phyloP scores from a whole-genome alignment of 2,113 vertebrate species.

The Labrus mixtus region DNA sequence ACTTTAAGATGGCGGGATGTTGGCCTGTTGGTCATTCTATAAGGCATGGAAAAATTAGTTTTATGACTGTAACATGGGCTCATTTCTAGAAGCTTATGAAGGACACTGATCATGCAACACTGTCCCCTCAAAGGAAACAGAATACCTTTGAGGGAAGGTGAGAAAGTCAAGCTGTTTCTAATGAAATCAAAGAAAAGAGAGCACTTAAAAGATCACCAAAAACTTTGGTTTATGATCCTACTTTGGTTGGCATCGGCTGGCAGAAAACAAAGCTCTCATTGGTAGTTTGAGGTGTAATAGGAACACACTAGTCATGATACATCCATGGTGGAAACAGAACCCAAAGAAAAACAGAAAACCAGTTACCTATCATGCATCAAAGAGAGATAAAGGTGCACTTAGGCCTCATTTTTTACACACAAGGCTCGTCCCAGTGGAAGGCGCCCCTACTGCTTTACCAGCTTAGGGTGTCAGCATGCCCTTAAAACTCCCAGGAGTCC shows the following conservation, averaged over 20 bases:
- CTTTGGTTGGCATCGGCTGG: no score
- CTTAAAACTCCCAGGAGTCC: conserved; percentile 57
- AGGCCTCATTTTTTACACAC: not conserved
- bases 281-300: no score
- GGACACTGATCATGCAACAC: not conserved
- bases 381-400: conserved; percentile 30
- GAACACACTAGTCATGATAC: no score
- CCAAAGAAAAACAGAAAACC: not conserved
- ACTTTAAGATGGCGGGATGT: not conserved
- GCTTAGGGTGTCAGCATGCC: conserved; percentile 53
- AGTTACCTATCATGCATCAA: conserved; percentile 23
- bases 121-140: not conserved
- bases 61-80: not conserved
- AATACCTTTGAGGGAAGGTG: not conserved
- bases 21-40: not conserved
- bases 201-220: not conserved
- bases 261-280: no score
- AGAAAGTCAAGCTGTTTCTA: not conserved
- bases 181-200: not conserved
- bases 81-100: not conserved
- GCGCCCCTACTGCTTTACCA: conserved; percentile 28
- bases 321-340: not conserved
- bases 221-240: not conserved
- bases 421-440: conserved; percentile 33
- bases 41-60: not conserved